A percentile compares a stretch with the other conserved stretches of the same genome.
Evolutionary conservation across 2,113 vertebrate species (phyloP).

Genomic region (Oreotrochilus melanogaster): DNA sequence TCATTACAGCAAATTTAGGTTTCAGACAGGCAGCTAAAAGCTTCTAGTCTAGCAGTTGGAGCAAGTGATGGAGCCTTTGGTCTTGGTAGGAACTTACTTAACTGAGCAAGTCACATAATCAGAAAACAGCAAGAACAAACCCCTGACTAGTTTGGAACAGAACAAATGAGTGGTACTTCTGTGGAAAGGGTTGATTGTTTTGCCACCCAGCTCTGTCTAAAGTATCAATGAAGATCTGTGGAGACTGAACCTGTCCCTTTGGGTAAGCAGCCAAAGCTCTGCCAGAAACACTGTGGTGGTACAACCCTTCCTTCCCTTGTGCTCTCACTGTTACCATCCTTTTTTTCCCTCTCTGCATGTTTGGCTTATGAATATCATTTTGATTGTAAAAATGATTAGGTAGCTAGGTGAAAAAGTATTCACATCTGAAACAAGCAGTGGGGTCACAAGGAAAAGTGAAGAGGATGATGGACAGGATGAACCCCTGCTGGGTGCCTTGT

Average conservation of each 20-base stretch:
- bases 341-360: neutral
- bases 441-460: neutral
- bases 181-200: neutral
- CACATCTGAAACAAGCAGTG: neutral
- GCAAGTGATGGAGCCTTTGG: neutral
- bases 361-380: neutral
- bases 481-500: neutral
- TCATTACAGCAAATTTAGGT: neutral
- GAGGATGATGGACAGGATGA: rapidly evolving
- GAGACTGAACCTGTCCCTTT: neutral
- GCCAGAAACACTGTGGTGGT: neutral
- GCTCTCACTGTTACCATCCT: neutral
- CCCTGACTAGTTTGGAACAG: rapidly evolving
- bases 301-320: neutral
- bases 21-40: neutral
- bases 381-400: neutral
- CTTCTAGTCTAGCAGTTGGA: neutral
- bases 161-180: neutral
- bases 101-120: neutral
- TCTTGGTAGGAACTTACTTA: neutral
- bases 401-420: neutral
- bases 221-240: neutral
- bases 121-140: neutral
- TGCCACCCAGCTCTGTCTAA: neutral
- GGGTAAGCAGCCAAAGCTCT: neutral